phyloP scores from a whole-genome alignment of 2,113 vertebrate species.

The Pluvianellus socialis region DNA sequence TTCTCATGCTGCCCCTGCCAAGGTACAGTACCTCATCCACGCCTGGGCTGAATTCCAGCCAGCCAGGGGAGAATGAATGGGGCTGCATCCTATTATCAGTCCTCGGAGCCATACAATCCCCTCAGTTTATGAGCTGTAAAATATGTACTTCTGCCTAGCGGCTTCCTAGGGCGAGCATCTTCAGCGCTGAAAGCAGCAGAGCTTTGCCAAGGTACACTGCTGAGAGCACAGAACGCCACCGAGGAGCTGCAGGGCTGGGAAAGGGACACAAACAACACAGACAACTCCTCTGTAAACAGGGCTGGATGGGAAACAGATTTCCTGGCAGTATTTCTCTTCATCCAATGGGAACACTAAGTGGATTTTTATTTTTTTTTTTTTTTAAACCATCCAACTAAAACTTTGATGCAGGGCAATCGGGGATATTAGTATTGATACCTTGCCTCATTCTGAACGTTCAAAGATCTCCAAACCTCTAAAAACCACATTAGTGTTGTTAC shows the following conservation, averaged over 20 bases:
- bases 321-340: neutral
- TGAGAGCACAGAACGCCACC: neutral
- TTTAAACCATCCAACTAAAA: neutral
- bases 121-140: slow-evolving; percentile 12
- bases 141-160: neutral
- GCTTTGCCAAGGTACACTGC: neutral
- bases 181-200: neutral
- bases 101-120: neutral
- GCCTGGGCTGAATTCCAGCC: neutral
- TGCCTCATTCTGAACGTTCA: neutral
- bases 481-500: neutral
- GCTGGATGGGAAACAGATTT: neutral
- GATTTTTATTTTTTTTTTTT: neutral
- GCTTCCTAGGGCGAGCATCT: neutral
- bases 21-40: neutral
- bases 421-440: neutral
- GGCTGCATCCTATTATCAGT: neutral
- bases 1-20: neutral
- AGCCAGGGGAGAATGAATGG: neutral
- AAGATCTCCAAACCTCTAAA: neutral
- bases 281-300: neutral
- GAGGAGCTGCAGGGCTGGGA: neutral
- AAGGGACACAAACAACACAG: neutral
- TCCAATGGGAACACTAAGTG: neutral
- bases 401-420: neutral